Evolutionary conservation across 2,888 invertebrate genomes (phyloP), one percentile per base, ranked within the genome.

Genomic region (Cheilosia vernalis): DNA sequence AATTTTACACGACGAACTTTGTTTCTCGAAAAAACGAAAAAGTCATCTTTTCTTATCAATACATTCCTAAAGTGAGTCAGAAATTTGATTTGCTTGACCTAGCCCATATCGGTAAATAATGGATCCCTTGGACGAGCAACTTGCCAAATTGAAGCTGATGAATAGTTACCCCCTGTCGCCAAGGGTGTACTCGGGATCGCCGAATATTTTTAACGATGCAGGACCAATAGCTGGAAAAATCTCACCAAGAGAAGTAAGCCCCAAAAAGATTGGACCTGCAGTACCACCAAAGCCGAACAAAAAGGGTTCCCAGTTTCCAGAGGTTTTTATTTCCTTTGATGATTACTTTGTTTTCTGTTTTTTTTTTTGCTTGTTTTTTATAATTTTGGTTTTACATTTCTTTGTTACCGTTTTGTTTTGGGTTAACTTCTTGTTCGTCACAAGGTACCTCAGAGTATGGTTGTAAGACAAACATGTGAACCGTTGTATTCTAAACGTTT

Each of bases 271-370:
- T 85, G 96, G 96, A 87, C 96, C 96, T 86, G 95, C 95, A 70
- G 96, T 96, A 77, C 96, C 96, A 56, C 96, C 96, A 10, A 96
- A 96, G 91, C 96, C 96, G 87, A 93, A 91, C 89, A 95, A 94
- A 91, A 95, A 94, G 90, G 93, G 92, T 76, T 70, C 66, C 47
- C 53, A 66, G 44, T 69, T 74, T 24, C 70, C 78, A 47, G 83
- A 79, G 87, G 83, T 83, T 64, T 78, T 94, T 90, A 90, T 87
- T 86, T 82, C 70, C 66, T 80, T 33, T 33, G 10, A 10, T 33
- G 33, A 37, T 27, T 30, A 7, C 30, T 30, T 30, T 47, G 10
- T 49, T 70, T 61, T 19, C 24, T 47, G 40, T 53, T 56, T 64
- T 70, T n/a, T 72, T 17, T 44, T 17, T 44, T 42, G 19, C 17